These are phyloP conservation scores for Xanthorhoe spadicearia DNA, from an alignment of 2,888 invertebrate species.

Conservation along the genomic window DNA sequence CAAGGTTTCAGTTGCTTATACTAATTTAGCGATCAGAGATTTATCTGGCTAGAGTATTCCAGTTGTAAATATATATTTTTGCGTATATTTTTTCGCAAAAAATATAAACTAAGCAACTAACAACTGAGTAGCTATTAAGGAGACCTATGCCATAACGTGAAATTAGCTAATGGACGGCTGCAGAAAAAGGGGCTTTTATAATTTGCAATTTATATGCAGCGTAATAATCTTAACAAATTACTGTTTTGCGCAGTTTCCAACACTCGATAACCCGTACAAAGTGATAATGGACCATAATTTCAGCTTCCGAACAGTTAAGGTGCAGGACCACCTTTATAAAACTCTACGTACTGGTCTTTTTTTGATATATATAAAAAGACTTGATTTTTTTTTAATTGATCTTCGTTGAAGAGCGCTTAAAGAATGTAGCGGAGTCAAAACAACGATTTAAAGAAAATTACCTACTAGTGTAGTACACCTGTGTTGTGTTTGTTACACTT, in stretches of 20 bases:
- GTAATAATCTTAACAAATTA: slow-evolving; percentile 47
- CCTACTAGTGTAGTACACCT: neutral
- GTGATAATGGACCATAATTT: slow-evolving; percentile 49
- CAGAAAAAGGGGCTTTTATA: slow-evolving; percentile 42
- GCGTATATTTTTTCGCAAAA: neutral
- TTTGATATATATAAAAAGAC: neutral
- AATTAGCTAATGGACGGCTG: slow-evolving; percentile 32
- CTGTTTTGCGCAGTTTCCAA: slow-evolving; percentile 35
- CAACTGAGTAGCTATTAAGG: neutral
- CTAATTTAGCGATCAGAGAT: slow-evolving; percentile 48
- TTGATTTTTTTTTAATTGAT: neutral
- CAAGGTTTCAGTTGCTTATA: slow-evolving; percentile 46
- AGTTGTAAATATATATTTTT: neutral
- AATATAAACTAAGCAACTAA: neutral
- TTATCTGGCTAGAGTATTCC: slow-evolving; percentile 38
- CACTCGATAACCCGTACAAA: slow-evolving; percentile 33
- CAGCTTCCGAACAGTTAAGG: slow-evolving; percentile 25
- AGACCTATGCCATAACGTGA: slow-evolving; percentile 1
- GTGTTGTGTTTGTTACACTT: too few relatives aligned
- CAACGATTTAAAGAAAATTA: neutral
- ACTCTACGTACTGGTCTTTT: neutral
- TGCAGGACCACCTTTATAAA: slow-evolving; percentile 10
- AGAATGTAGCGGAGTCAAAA: neutral
- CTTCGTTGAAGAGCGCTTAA: neutral
- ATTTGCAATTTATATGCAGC: slow-evolving; percentile 49